These are phyloP conservation scores for Peromyscus attwateri DNA, from an alignment of 2,797 vertebrate species.

Conservation along the genomic window DNA sequence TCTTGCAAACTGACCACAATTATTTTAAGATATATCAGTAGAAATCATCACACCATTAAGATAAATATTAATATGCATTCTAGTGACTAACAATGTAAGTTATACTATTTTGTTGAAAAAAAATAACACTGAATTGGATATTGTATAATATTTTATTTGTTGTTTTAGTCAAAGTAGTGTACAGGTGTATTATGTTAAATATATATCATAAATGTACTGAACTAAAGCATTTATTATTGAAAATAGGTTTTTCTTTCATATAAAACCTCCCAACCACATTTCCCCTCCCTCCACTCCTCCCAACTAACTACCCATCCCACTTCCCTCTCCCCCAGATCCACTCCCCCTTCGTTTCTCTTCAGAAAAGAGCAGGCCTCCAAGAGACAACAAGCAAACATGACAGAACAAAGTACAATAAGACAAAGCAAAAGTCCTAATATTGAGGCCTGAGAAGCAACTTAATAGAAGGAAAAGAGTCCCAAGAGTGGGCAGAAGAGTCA, in stretches of 20 bases:
- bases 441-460: neutral
- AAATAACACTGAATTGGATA: neutral
- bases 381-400: neutral
- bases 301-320: fast-evolving
- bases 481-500: no score
- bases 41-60: neutral
- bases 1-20: neutral
- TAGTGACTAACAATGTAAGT: neutral
- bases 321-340: neutral
- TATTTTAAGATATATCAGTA: neutral
- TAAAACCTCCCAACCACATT: neutral
- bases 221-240: neutral
- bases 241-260: neutral
- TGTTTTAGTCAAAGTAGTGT: neutral
- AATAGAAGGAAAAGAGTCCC: neutral
- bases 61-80: neutral
- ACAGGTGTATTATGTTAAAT: neutral
- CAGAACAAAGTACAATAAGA: neutral
- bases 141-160: neutral
- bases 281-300: neutral
- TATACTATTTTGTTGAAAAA: neutral
- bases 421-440: neutral
- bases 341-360: neutral
- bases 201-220: neutral
- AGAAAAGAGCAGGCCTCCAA: neutral